These are phyloP conservation scores for Aradus depressus DNA, from an alignment of 2,888 invertebrate genomes.

Conservation along the genomic window DNA sequence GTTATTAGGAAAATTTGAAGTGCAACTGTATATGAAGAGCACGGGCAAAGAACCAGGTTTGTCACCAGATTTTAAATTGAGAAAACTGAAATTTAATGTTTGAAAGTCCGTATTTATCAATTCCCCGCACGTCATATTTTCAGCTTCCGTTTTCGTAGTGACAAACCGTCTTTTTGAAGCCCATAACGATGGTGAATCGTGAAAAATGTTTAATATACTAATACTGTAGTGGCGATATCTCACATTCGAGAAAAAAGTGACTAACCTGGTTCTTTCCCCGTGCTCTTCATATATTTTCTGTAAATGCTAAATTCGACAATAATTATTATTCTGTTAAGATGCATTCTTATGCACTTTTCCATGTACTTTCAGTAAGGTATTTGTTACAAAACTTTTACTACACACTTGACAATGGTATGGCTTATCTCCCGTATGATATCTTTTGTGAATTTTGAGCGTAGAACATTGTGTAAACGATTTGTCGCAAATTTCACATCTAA, in stretches of 20 bases:
- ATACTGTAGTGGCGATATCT: background rate
- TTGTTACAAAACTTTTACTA: conserved; percentile 39
- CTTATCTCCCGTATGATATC: conserved; percentile 41
- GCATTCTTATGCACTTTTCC: conserved; percentile 20
- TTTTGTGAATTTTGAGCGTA: conserved; percentile 42
- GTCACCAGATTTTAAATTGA: too few relatives aligned
- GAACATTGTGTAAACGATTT: conserved; percentile 44
- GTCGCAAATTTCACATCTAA: conserved; percentile 41
- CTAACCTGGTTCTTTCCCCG: too few relatives aligned
- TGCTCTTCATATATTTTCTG: too few relatives aligned
- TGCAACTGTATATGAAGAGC: too few relatives aligned
- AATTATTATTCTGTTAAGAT: background rate
- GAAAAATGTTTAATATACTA: background rate
- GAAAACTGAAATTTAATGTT: too few relatives aligned
- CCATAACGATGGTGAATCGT: background rate
- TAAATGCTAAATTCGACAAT: background rate
- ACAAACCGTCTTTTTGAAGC: background rate
- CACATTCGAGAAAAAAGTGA: background rate
- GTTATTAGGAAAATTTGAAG: too few relatives aligned
- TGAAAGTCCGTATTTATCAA: too few relatives aligned
- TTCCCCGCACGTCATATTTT: too few relatives aligned
- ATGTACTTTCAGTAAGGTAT: conserved; percentile 39
- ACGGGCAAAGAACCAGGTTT: too few relatives aligned
- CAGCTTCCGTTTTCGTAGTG: too few relatives aligned
- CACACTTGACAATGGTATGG: conserved; percentile 40